phyloP scores from a whole-genome alignment of 2,797 vertebrate genomes.

The Delichon dasypus region DNA sequence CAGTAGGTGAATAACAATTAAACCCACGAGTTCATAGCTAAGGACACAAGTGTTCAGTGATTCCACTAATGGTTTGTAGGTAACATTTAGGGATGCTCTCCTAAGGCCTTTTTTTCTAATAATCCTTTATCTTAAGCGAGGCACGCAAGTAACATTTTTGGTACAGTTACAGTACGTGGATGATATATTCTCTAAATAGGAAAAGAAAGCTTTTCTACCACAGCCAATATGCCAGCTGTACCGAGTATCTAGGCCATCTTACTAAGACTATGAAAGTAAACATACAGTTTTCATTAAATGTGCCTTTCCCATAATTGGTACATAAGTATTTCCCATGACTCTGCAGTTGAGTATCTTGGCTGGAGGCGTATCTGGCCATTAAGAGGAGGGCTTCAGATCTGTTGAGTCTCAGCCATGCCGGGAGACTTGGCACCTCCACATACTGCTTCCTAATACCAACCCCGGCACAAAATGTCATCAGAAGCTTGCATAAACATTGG shows the following conservation, averaged over 20 bases:
- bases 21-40: background rate
- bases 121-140: conserved; percentile 23
- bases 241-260: conserved; percentile 67
- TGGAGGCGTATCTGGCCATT: conserved; percentile 77
- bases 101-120: background rate
- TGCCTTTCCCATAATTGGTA: conserved; percentile 76
- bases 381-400: conserved; percentile 73
- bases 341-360: conserved; percentile 76
- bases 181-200: conserved; percentile 52
- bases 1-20: background rate
- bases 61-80: background rate
- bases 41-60: background rate
- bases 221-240: conserved; percentile 64
- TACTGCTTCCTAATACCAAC: conserved; percentile 79
- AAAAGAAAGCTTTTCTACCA: conserved; percentile 37
- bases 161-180: conserved; percentile 32
- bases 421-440: conserved; percentile 79
- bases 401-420: conserved; percentile 74
- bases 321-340: conserved; percentile 81
- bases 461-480: conserved; percentile 81
- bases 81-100: background rate
- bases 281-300: conserved; percentile 77
- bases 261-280: conserved; percentile 73
- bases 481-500: conserved; percentile 83
- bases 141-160: conserved; percentile 15